These are phyloP conservation scores for Phenganax stokvisi DNA, from an alignment of 92 coral and sea anemone genomes.

Conservation along the genomic window DNA sequence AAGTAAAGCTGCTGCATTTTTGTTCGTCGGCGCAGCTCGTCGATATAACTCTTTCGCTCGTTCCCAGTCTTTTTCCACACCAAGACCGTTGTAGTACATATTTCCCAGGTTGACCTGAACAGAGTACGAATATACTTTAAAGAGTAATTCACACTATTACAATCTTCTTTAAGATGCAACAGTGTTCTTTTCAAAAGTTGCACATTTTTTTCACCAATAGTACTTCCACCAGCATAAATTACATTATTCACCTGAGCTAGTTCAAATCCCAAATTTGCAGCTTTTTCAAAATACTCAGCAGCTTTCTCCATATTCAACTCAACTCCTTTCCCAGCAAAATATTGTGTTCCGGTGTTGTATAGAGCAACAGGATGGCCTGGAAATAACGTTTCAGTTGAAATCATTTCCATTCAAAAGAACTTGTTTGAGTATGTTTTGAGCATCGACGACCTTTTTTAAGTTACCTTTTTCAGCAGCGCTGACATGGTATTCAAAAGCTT, in stretches of 20 bases:
- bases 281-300: conserved; percentile 72
- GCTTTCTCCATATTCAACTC: conserved; percentile 71
- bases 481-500: conserved; percentile 69
- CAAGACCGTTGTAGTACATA: conserved; percentile 96
- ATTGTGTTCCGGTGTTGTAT: conserved; percentile 81
- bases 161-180: not conserved
- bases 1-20: conserved; percentile 72
- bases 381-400: too few relatives aligned
- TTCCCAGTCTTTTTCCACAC: conserved; percentile 79
- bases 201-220: too few relatives aligned
- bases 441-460: not conserved
- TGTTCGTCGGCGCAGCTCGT: conserved; percentile 68
- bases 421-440: not conserved
- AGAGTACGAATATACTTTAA: not conserved
- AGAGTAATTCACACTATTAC: not conserved
- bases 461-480: conserved; percentile 82
- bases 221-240: too few relatives aligned
- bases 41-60: conserved; percentile 69
- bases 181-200: too few relatives aligned
- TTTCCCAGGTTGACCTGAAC: conserved; percentile 90
- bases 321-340: conserved; percentile 89
- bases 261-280: conserved; percentile 81
- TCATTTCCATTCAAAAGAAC: too few relatives aligned
- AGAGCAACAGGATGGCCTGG: conserved; percentile 84
- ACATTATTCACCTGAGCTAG: conserved; percentile 63